Percentiles rank a stretch among this genome's conserved stretches.
These are phyloP conservation scores for Tetraneura akinire DNA, from an alignment of 1,140 invertebrate species.

Conservation along the genomic window DNA sequence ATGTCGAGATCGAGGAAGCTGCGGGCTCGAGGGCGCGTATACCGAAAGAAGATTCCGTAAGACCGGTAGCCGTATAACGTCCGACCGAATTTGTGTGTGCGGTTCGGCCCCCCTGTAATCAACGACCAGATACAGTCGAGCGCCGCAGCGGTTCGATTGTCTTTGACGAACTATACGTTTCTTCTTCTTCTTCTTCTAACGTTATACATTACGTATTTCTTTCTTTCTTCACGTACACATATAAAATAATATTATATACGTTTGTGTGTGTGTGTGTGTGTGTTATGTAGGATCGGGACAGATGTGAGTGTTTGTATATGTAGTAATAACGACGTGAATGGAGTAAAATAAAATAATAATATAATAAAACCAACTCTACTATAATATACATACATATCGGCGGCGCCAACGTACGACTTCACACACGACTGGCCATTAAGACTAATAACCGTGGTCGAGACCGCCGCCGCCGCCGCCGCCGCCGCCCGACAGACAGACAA, in stretches of 20 bases:
- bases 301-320: too few relatives aligned
- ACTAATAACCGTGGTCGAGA: conserved; percentile 23
- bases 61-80: conserved; percentile 35
- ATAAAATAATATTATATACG: too few relatives aligned
- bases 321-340: not conserved
- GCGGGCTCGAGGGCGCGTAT: not conserved
- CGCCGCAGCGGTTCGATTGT: conserved; percentile 37
- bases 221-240: too few relatives aligned
- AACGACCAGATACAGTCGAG: not conserved
- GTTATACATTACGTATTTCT: too few relatives aligned
- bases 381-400: too few relatives aligned
- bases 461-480: too few relatives aligned
- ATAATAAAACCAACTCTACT: not conserved
- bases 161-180: conserved; percentile 39
- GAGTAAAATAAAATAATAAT: not conserved
- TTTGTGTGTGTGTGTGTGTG: not conserved
- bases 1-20: conserved; percentile 16
- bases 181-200: not conserved
- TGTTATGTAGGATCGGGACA: not conserved
- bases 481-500: not conserved
- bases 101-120: conserved; percentile 41
- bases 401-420: conserved; percentile 44
- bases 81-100: conserved; percentile 14
- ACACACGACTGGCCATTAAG: conserved; percentile 45
- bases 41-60: too few relatives aligned